Evolutionary conservation across 1,140 invertebrate species (phyloP).

Genomic region (Lycorma delicatula): DNA sequence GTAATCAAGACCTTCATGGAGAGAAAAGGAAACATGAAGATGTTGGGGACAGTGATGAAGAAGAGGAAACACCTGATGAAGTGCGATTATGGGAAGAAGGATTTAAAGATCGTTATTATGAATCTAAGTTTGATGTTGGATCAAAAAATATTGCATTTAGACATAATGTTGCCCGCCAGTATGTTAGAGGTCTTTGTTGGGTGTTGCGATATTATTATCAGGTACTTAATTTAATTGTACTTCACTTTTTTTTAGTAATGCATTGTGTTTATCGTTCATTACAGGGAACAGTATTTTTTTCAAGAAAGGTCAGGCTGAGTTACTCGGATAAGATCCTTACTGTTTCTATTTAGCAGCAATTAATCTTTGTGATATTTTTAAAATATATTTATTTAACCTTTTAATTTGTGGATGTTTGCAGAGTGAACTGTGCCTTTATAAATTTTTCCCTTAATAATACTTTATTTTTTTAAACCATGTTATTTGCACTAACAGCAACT

Average conservation of each 20-base stretch:
- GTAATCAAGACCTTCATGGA: slow-evolving; percentile 23
- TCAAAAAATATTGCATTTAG: slow-evolving; percentile 76
- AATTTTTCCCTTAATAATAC: no score
- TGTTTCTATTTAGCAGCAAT: no score
- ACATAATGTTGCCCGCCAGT: slow-evolving; percentile 76
- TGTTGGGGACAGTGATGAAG: slow-evolving; percentile 46
- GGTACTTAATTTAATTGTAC: slow-evolving; percentile 38
- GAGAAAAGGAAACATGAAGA: slow-evolving; percentile 43
- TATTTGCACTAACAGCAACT: no score
- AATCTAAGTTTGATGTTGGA: slow-evolving; percentile 90
- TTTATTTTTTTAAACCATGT: no score
- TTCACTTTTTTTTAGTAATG: not conserved
- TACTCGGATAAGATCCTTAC: no score
- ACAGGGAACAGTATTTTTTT: no score
- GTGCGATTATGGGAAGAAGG: slow-evolving; percentile 96
- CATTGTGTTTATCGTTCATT: not conserved
- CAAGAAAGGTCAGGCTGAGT: no score
- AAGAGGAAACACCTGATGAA: slow-evolving; percentile 81
- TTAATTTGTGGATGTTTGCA: no score
- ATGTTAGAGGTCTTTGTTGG: slow-evolving; percentile 95
- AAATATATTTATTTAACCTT: no score
- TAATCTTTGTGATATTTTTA: no score
- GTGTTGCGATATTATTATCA: slow-evolving; percentile 98
- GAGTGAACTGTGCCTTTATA: no score
- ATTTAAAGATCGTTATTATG: slow-evolving; percentile 97